A percentile compares a stretch with the other conserved stretches of the same genome.
Conservation (phyloP, 2,888 invertebrate genomes). For the Drosophila algonquin region DNA sequence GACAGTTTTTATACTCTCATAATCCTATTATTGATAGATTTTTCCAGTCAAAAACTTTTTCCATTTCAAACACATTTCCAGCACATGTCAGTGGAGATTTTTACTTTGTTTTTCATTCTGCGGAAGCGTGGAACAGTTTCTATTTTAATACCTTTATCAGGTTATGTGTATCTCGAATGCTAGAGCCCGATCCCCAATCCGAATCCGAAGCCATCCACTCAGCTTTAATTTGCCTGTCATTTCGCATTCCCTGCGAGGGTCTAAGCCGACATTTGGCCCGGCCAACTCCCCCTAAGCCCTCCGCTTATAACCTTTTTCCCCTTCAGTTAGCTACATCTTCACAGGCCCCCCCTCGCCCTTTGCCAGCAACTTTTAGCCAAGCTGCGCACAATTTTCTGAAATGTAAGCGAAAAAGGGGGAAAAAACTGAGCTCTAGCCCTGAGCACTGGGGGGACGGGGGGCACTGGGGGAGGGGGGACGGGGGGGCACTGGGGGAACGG, state of each 20-base stretch:
- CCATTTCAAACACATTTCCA: not conserved
- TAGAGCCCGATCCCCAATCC: not conserved
- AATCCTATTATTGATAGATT: not conserved
- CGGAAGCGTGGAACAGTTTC: not conserved
- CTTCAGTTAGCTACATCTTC: not conserved
- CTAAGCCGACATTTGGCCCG: constrained; percentile 69
- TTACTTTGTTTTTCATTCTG: not conserved
- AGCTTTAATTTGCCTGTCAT: constrained; percentile 72
- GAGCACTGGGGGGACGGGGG: constrained; percentile 6
- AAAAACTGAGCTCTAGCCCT: constrained; percentile 40
- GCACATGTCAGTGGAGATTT: constrained; percentile 15
- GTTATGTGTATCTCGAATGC: constrained; percentile 57
- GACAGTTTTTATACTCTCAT: too few species aligned
- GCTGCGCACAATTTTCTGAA: constrained; percentile 64
- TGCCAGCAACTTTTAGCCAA: constrained; percentile 35
- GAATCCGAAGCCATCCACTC: constrained; percentile 60
- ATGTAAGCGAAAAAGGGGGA: constrained; percentile 63
- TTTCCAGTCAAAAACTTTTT: constrained; percentile 13
- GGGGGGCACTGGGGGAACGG: too few species aligned
- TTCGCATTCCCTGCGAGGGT: constrained; percentile 39
- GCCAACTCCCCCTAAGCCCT: constrained; percentile 38
- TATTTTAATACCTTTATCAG: constrained; percentile 43
- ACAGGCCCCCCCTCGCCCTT: not conserved
- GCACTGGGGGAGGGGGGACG: too few species aligned
- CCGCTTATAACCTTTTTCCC: constrained; percentile 1